Evolutionary conservation across 2,113 vertebrate species (phyloP).

Genomic region (Emydura subglobosa): DNA sequence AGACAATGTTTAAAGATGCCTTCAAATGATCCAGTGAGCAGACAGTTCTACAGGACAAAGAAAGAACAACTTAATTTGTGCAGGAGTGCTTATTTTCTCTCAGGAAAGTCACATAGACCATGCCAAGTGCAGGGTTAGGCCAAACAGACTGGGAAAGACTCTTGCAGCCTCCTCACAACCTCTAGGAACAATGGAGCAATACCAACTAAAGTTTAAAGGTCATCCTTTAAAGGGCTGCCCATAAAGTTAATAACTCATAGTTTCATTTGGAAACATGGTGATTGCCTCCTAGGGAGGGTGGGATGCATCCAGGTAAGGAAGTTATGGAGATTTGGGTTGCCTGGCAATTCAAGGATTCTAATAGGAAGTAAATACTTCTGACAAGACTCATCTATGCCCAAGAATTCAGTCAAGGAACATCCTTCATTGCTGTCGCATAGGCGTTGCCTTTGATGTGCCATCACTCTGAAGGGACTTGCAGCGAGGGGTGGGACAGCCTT

Average conservation of each 20-base stretch:
- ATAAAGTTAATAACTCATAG: not conserved
- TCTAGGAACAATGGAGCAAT: not conserved
- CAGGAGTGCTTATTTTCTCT: not conserved
- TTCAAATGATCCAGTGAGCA: conserved; percentile 85
- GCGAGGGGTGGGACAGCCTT: not conserved
- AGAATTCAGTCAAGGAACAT: not conserved
- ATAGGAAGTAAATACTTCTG: not conserved
- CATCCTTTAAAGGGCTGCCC: not conserved
- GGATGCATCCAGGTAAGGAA: not conserved
- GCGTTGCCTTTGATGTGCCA: not conserved
- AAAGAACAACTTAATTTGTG: not conserved
- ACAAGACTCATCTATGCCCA: not conserved
- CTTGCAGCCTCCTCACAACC: not conserved
- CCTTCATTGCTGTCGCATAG: not conserved
- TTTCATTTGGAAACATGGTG: not conserved
- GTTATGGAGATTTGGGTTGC: no score
- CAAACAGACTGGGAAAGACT: not conserved
- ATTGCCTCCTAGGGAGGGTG: not conserved
- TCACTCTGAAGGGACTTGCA: not conserved
- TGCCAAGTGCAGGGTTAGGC: not conserved
- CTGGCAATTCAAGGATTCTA: not conserved
- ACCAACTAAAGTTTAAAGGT: not conserved
- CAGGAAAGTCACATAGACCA: not conserved
- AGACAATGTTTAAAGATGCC: conserved; percentile 88
- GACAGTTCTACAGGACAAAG: conserved; percentile 81